Evolutionary conservation across 2,113 vertebrate genomes (phyloP), one percentile per base, ranked within the genome.

Genomic region (Neogobius melanostomus): DNA sequence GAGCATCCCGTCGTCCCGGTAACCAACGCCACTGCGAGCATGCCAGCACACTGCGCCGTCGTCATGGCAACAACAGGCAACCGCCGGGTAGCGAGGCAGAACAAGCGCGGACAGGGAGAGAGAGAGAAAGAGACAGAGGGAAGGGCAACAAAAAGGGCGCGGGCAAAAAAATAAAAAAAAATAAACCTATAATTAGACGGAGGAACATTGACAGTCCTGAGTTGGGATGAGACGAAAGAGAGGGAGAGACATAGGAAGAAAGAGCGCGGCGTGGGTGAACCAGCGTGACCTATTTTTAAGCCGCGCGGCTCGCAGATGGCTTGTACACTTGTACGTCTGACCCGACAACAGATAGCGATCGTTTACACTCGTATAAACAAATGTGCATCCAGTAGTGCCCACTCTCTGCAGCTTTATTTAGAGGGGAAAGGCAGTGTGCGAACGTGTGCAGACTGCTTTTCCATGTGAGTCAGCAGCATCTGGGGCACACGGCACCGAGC

Each of bases 51-150:
- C 74, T 75, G 74, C 49, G 4, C 71, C 64, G 91, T 92, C 81
- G 85, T 64, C 89, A 91, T 92, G 88, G 91, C 85, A 89, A 91
- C 89, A 84, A 75, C 74, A 82, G 82, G 74, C 42, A n/a, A 84
- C 64, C 72, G 75, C 64, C 72, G 75, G 62, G 77, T 81, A 87
- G 83, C 73, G 79, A 84, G 71, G 80, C 56, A 78, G 82, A 88
- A 75, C 53, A 72, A 79, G 72, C 74, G 50, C 36, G 68, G 75
- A 70, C 48, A 62, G 71, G 79, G 66, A 76, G 70, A 76, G 15
- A 70, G 47, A 74, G 17, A 28, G 57, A 72, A 36, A 80, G 66
- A 76, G 70, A 76, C 17, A 68, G 47, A 74, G 17, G 46, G 57
- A 70, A 68, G 73, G 72, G 81, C 76, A 82, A 76, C 68, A n/a